Conservation (phyloP, 2,888 invertebrate genomes). For the Brenthis ino region DNA sequence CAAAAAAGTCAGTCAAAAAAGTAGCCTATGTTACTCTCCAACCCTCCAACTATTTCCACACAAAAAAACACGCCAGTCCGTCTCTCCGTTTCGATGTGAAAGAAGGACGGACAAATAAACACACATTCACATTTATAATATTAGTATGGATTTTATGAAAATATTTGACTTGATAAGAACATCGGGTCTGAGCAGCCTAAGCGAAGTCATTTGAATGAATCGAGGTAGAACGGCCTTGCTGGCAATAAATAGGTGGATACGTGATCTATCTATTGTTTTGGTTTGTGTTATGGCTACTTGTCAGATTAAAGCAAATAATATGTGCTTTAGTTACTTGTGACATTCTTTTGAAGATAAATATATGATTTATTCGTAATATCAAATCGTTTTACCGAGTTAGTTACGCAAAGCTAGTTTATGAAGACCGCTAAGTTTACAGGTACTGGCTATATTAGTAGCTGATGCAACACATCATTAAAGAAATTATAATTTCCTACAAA, state of each 20-base stretch:
- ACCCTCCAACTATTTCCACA: too few species aligned
- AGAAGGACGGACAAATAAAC: too few species aligned
- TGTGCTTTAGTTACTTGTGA: not conserved
- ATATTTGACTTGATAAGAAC: not conserved
- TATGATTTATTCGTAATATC: not conserved
- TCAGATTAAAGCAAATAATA: not conserved
- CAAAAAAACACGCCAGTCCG: too few species aligned
- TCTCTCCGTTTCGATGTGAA: too few species aligned
- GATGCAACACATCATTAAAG: too few species aligned
- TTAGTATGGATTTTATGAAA: too few species aligned
- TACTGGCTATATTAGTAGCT: too few species aligned
- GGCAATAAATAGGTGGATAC: constrained; percentile 33
- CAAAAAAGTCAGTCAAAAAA: too few species aligned
- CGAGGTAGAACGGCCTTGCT: constrained; percentile 39
- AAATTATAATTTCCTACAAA: too few species aligned
- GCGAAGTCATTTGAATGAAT: constrained; percentile 39
- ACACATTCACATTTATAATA: too few species aligned
- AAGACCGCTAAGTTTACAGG: not conserved
- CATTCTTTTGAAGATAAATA: not conserved
- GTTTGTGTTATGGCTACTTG: constrained; percentile 29
- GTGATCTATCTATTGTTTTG: constrained; percentile 40
- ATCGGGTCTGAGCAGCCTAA: constrained; percentile 25
- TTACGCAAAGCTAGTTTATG: not conserved
- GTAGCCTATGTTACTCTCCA: too few species aligned
- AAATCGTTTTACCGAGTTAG: not conserved